Conservation (phyloP, 2,113 vertebrate species). For the Oryzias woworae region DNA sequence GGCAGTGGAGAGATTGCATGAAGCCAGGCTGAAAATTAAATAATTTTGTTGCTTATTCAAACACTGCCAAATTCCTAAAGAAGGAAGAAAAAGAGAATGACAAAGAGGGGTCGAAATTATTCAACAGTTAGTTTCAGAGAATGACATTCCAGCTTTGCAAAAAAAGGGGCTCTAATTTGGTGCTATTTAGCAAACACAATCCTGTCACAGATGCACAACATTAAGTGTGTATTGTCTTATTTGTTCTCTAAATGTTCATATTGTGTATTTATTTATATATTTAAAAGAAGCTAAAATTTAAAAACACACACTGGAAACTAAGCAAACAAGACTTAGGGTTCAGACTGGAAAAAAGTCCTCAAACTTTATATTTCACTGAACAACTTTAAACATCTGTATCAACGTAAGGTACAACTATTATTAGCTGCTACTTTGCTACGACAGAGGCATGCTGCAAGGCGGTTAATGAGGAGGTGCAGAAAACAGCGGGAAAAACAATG, state of each 20-base stretch:
- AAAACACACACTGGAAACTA: slow-evolving; percentile 6
- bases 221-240: neutral
- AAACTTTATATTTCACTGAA: too few species aligned
- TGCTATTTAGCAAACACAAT: slow-evolving; percentile 17
- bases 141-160: slow-evolving; percentile 28
- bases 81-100: slow-evolving; percentile 31
- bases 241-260: neutral
- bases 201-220: slow-evolving; percentile 5
- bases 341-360: too few species aligned
- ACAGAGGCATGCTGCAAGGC: too few species aligned
- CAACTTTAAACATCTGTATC: too few species aligned
- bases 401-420: too few species aligned
- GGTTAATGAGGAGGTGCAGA: too few species aligned
- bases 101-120: slow-evolving; percentile 57
- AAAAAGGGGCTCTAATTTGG: slow-evolving; percentile 42
- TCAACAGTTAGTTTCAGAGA: slow-evolving; percentile 44
- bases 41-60: slow-evolving; percentile 34
- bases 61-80: slow-evolving; percentile 22
- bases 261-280: too few species aligned
- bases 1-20: slow-evolving; percentile 22
- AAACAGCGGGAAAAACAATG: too few species aligned
- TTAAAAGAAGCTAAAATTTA: neutral
- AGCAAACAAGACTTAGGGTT: too few species aligned
- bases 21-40: slow-evolving; percentile 19
- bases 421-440: too few species aligned